Evolutionary conservation across 2,888 invertebrate genomes (phyloP), one percentile per base, ranked within the genome.

Genomic region (Pterostichus madidus): DNA sequence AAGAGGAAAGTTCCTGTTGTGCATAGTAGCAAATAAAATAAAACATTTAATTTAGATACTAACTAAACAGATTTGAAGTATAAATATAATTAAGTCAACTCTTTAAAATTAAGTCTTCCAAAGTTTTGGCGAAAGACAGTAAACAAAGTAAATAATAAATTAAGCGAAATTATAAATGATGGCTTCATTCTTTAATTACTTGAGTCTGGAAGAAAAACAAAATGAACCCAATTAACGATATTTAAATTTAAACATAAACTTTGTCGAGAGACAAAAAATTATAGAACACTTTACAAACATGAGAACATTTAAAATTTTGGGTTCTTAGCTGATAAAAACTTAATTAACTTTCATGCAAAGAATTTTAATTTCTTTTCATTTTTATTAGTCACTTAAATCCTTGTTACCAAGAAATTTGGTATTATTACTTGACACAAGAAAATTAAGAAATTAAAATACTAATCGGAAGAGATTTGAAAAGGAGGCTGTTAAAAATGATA

Each of bases 151-250:
- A 52, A 75, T 75, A 75, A 52, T 49, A 49, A 75, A 52, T n/a
- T 31, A 35, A 24, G 31, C 11, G 35, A 75, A 49, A 75, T 75
- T 75, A 52, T 71, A 32, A 32, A 46, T 49, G 49, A 52, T 75
- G 17, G 46, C 75, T 24, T 49, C 13, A 52, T 75, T 32, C 49
- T 73, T 39, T 75, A 75, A 46, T 75, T 75, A 75, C 75, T 35
- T 44, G 17, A 46, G 71, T 24, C 10, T 75, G 24, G 17, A 24
- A 75, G 75, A 46, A 73, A 39, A 49, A 32, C 71, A 24, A 73
- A 49, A 75, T 49, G 75, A 75, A 75, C 31, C 75, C 75, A 75
- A 75, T 71, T 71, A 71, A 44, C 44, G 71, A 35, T 71, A 17
- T 17, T 75, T 75, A 64, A 64, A 64, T 64, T 49, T 73, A 6